Conservation (phyloP, 1,140 invertebrate genomes). For the Lepidostoma basale region DNA sequence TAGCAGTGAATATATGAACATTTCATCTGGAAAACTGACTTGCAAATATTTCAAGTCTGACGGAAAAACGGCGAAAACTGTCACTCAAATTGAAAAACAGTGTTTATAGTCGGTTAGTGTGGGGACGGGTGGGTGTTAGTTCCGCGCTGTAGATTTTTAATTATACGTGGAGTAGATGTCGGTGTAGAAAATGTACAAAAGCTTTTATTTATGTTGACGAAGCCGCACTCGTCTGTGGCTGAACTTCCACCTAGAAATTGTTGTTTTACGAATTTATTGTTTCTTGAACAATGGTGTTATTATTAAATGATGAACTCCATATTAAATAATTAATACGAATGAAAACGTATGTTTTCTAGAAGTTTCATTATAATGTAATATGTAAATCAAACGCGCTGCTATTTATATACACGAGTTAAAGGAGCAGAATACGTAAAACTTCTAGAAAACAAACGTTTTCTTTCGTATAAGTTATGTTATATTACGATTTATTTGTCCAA, state of each 20-base stretch:
- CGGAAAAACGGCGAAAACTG: not conserved
- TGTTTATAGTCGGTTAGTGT: not conserved
- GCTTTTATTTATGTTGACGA: not conserved
- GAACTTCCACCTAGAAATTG: not conserved
- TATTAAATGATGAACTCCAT: not conserved
- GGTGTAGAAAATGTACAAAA: constrained; percentile 2
- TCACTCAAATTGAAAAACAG: not conserved
- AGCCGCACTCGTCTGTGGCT: too few relatives aligned
- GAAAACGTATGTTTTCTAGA: not conserved
- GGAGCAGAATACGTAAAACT: too few relatives aligned
- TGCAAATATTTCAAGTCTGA: not conserved
- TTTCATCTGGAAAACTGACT: not conserved
- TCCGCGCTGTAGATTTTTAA: not conserved
- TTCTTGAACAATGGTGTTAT: not conserved
- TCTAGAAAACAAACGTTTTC: too few relatives aligned
- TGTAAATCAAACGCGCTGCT: too few relatives aligned
- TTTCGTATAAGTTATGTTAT: too few relatives aligned
- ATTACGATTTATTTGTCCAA: too few relatives aligned
- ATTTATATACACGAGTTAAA: too few relatives aligned
- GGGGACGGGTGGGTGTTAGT: not conserved
- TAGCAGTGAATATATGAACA: not conserved
- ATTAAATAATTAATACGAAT: not conserved
- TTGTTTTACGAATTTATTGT: not conserved
- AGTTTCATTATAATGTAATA: too few relatives aligned
- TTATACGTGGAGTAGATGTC: not conserved